Evolutionary conservation across 1,140 invertebrate genomes (phyloP).

Genomic region (Pentalonia nigronervosa): DNA sequence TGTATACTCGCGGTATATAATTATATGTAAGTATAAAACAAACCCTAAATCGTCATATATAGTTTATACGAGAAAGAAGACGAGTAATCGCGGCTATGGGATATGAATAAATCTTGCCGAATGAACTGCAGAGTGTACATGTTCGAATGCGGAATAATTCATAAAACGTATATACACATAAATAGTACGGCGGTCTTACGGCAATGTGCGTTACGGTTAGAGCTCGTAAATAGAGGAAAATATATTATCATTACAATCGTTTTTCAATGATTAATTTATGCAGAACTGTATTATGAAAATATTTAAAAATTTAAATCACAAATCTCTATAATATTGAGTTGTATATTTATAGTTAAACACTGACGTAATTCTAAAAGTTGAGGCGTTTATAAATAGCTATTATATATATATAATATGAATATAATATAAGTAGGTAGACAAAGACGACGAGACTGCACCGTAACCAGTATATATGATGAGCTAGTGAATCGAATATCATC

Average conservation of each 20-base stretch:
- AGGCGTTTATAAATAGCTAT: background rate
- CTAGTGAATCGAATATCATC: too few relatives aligned
- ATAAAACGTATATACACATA: background rate
- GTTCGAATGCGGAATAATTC: background rate
- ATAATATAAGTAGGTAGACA: background rate
- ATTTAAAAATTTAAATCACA: background rate
- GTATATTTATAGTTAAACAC: background rate
- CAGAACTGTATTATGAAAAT: background rate
- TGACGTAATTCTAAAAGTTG: background rate
- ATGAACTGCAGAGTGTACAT: background rate
- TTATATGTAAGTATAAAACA: background rate
- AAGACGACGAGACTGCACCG: background rate
- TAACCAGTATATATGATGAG: too few relatives aligned
- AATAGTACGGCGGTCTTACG: background rate
- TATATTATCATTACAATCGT: background rate
- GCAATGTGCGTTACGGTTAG: background rate
- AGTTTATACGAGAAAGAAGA: background rate
- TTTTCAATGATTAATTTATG: background rate
- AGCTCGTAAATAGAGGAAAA: background rate
- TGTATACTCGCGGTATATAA: background rate
- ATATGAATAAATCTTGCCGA: background rate
- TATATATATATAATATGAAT: too few relatives aligned
- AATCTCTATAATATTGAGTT: background rate
- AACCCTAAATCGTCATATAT: background rate
- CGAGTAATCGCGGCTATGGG: background rate